These are phyloP conservation scores for Diarsia brunnea DNA, from an alignment of 2,888 invertebrate genomes.

Conservation along the genomic window DNA sequence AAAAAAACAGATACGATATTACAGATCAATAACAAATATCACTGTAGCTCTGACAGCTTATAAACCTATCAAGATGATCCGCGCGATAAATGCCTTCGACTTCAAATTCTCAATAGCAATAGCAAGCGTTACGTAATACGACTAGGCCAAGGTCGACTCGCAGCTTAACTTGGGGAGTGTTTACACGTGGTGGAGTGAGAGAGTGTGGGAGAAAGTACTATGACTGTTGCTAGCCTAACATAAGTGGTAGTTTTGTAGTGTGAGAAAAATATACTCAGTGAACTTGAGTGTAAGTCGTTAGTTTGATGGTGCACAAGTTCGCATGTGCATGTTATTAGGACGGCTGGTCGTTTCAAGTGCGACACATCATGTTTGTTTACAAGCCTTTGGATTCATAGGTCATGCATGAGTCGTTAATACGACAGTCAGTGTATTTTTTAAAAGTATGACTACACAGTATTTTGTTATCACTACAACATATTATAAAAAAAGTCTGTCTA, in stretches of 20 bases:
- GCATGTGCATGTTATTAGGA: too few relatives aligned
- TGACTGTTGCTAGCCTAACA: background rate
- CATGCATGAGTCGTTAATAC: background rate
- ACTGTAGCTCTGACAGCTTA: slow-evolving; percentile 15
- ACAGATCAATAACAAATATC: slow-evolving; percentile 3
- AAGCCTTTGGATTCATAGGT: background rate
- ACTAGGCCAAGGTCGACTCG: slow-evolving; percentile 33
- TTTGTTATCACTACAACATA: too few relatives aligned
- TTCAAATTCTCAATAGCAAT: slow-evolving; percentile 30
- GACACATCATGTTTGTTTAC: background rate
- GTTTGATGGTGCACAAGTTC: too few relatives aligned
- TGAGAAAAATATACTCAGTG: background rate
- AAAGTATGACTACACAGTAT: too few relatives aligned
- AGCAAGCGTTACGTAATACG: slow-evolving; percentile 36
- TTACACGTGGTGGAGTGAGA: slow-evolving; percentile 6
- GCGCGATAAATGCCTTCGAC: slow-evolving; percentile 12
- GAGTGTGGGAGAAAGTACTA: slow-evolving; percentile 3
- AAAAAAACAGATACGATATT: background rate
- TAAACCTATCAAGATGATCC: slow-evolving; percentile 17
- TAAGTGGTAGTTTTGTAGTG: background rate
- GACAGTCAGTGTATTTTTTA: too few relatives aligned
- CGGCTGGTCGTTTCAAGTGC: background rate
- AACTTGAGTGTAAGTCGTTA: background rate
- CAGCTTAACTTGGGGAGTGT: slow-evolving; percentile 1
- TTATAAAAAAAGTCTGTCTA: too few relatives aligned